Base-by-base conservation (phyloP, 2,113 vertebrate genomes). In the Pseudorectes ferrugineus region DNA sequence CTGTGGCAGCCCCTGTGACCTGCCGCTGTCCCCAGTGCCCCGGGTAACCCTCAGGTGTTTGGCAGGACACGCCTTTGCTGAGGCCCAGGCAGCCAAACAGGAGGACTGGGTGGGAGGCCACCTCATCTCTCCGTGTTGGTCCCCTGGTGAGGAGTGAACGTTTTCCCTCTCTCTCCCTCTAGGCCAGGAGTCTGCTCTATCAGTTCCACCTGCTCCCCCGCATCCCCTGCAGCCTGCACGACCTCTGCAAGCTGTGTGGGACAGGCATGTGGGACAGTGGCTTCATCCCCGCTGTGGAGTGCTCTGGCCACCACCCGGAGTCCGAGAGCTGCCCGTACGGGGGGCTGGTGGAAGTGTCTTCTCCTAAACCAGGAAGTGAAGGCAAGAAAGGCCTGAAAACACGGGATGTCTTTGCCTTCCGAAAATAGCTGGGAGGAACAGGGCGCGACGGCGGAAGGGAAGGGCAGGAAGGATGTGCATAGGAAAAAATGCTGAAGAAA, bases 191-290 rank as follows among this genome's bases (percentile, higher is more conserved):
- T 82, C 97, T 99, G 89, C 99, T 99, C 78, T 99, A 99, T 96
- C 99, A 99, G 96, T 99, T 99, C 97, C 99, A 99, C 93, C 98
- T 99, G 58, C 85, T 99, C 23, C 99, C 99, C 65, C 98, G 99
- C 91, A 98, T 99, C 93, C 99, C 99, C 17, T 99, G 99, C 98
- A 99, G 99, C 94, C 98, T 99, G 12, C 99, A 99, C 0, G 99
- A 99, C 96, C 97, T 99, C 73, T 99, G 99, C 93, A 99, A 98
- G 97, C 98, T 99, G 68, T 99, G 99, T 12, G 99, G 99, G 42
- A 98, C 99, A 0, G 99, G 99, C 40, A 99, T 99, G 99, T 99
- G 99, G 99, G 99, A 99, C 98, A 99, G 99, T 1, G 99, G 99
- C 89, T 99, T 98, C 98, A 99, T 99, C 95, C 99, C 99, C 0